A percentile compares a stretch with the other conserved stretches of the same genome.
phyloP scores from a whole-genome alignment of 1,140 invertebrate genomes.

The Atta texana region DNA sequence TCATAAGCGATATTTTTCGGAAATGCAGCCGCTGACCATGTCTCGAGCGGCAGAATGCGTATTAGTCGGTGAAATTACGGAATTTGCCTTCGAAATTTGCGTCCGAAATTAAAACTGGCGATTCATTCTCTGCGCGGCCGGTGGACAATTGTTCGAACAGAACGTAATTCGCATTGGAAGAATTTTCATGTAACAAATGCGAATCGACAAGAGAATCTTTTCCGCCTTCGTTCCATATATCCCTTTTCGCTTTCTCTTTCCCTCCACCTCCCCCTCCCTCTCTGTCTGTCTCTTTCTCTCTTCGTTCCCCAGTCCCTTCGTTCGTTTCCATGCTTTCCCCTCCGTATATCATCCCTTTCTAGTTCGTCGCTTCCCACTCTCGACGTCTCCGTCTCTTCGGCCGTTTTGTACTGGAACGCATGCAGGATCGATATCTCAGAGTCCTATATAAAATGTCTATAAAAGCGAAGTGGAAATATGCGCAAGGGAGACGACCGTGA shows the following conservation, averaged over 20 bases:
- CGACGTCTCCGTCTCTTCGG: conserved; percentile 14
- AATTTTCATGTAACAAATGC: conserved; percentile 28
- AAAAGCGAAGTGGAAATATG: neutral
- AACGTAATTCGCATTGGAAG: conserved; percentile 7
- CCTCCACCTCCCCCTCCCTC: neutral
- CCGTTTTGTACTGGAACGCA: conserved; percentile 52
- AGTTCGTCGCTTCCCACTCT: conserved; percentile 33
- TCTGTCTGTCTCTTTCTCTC: neutral
- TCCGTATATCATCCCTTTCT: conserved; percentile 32
- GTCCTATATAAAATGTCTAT: conserved; percentile 43
- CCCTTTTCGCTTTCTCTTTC: conserved; percentile 47
- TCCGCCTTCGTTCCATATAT: conserved; percentile 45
- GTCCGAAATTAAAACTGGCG: neutral
- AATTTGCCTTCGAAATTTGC: neutral
- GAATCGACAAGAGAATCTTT: conserved; percentile 9
- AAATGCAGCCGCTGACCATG: neutral
- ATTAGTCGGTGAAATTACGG: neutral
- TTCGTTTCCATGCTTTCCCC: conserved; percentile 34
- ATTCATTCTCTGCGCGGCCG: neutral
- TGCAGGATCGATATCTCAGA: conserved; percentile 50
- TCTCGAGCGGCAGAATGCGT: neutral
- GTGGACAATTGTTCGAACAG: neutral
- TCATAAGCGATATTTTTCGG: no score
- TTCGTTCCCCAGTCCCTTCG: neutral
- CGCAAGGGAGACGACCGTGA: neutral